Conservation (phyloP, 2,888 invertebrate species). For the Brachylomia viminalis region DNA sequence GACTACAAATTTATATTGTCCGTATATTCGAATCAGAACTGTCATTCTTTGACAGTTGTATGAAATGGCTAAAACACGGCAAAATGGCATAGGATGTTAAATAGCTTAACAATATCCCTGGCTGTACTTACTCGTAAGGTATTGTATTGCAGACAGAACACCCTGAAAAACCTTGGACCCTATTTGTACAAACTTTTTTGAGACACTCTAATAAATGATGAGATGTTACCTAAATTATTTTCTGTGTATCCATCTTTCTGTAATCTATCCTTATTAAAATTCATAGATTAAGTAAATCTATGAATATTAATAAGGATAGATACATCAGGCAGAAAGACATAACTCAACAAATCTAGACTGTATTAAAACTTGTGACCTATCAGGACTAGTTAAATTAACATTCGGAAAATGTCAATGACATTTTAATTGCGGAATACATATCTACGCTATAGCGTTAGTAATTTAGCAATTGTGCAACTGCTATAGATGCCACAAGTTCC, state of each 20-base stretch:
- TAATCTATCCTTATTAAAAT: too few species aligned
- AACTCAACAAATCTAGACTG: not conserved
- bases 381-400: too few species aligned
- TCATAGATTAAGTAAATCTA: too few species aligned
- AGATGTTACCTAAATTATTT: too few species aligned
- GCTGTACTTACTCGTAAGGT: too few species aligned
- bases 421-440: not conserved
- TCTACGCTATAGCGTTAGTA: not conserved
- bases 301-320: not conserved
- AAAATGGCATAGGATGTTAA: too few species aligned
- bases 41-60: too few species aligned
- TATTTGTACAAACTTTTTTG: not conserved
- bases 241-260: too few species aligned
- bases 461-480: not conserved
- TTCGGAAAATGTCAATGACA: not conserved
- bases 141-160: not conserved
- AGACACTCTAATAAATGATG: not conserved
- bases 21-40: too few species aligned
- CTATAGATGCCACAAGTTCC: not conserved
- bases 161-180: not conserved
- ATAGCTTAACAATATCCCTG: too few species aligned
- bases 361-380: not conserved
- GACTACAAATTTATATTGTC: too few species aligned
- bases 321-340: not conserved
- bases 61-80: too few species aligned